These are phyloP conservation scores for Hylaea fasciaria DNA, from an alignment of 2,888 invertebrate genomes.

Conservation along the genomic window DNA sequence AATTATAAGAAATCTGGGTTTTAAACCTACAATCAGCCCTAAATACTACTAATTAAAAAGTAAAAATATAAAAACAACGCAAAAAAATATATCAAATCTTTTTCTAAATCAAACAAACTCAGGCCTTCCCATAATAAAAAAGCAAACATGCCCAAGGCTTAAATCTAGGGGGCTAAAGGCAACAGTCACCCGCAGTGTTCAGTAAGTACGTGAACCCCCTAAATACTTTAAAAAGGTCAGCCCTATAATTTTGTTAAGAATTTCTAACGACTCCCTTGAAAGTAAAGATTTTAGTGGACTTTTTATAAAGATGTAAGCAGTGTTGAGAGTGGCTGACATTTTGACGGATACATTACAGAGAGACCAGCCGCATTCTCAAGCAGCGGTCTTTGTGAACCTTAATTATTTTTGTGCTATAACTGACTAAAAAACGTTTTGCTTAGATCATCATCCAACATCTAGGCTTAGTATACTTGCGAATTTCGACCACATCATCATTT, in stretches of 20 bases:
- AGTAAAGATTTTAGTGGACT: constrained; percentile 9
- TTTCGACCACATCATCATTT: no score
- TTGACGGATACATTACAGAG: no score
- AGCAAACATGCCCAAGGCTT: constrained; percentile 3
- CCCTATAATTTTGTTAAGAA: constrained; percentile 31
- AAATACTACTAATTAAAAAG: background rate
- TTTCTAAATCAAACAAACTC: constrained; percentile 5
- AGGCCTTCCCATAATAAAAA: background rate
- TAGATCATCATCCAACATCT: no score
- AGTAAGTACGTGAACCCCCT: constrained; percentile 25
- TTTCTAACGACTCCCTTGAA: constrained; percentile 13
- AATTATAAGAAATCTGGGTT: background rate
- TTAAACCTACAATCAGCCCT: background rate
- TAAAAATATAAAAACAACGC: background rate
- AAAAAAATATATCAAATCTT: background rate
- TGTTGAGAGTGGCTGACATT: no score
- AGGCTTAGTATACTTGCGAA: no score
- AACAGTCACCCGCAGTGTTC: constrained; percentile 21
- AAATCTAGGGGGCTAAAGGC: constrained; percentile 6
- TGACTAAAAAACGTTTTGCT: no score
- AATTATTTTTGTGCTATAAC: no score
- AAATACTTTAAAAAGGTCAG: constrained; percentile 31
- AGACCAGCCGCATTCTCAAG: no score
- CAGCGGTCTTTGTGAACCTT: no score
- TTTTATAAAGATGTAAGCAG: no score